phyloP scores from a whole-genome alignment of 2,888 invertebrate genomes.

The Tipula vernalis region DNA sequence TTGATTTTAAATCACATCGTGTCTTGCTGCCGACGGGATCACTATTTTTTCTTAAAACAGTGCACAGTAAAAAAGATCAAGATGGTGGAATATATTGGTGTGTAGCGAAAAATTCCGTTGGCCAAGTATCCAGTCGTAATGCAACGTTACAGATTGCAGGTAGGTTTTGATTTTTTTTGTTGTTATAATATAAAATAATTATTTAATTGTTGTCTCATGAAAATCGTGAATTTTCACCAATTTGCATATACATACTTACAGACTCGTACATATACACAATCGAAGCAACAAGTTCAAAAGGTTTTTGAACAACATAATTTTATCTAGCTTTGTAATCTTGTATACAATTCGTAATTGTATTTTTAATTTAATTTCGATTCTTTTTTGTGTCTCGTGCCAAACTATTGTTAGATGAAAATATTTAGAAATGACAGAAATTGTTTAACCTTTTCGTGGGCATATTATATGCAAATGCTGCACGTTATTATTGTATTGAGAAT shows the following conservation, averaged over 20 bases:
- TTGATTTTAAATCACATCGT: slow-evolving; percentile 74
- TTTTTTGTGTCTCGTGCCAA: no score
- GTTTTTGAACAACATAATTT: neutral
- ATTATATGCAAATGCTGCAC: neutral
- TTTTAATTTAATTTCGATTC: no score
- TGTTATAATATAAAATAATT: neutral
- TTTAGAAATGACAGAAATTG: no score
- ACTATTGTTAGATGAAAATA: no score
- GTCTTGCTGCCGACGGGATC: slow-evolving; percentile 84
- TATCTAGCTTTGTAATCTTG: neutral
- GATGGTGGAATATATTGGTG: slow-evolving; percentile 96
- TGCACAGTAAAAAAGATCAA: slow-evolving; percentile 89
- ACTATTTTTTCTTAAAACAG: slow-evolving; percentile 85
- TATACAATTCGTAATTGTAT: neutral
- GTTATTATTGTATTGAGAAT: neutral
- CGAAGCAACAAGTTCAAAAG: neutral
- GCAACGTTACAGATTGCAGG: slow-evolving; percentile 92
- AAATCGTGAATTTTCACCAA: neutral
- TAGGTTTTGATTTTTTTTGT: slow-evolving; percentile 37
- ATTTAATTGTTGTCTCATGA: neutral
- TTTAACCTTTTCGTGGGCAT: neutral
- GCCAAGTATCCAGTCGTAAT: slow-evolving; percentile 80
- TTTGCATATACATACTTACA: no score
- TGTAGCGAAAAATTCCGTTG: slow-evolving; percentile 83
- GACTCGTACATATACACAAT: neutral